Conservation (phyloP, 2,888 invertebrate genomes). For the Rotaria macrura region DNA sequence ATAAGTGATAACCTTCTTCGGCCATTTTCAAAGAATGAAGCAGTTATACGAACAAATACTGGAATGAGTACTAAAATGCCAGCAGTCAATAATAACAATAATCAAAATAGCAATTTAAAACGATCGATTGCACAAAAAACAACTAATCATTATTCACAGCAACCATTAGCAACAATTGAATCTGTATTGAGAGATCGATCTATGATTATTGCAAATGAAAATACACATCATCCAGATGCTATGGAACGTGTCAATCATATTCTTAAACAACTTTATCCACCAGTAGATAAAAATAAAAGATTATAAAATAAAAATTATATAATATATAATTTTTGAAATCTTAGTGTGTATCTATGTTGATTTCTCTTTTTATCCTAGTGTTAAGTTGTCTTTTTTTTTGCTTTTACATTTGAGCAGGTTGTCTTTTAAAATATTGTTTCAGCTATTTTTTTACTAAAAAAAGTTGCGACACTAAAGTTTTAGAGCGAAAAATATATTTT, state of each 20-base stretch:
- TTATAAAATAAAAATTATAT: neutral
- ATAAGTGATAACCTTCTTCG: neutral
- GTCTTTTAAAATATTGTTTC: neutral
- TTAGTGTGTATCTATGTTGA: neutral
- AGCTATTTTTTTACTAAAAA: neutral
- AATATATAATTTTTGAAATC: neutral
- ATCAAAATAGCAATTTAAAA: neutral
- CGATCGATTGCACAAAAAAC: neutral
- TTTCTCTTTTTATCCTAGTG: neutral
- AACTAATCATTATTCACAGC: neutral
- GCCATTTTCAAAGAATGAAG: neutral
- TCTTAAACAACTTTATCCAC: neutral
- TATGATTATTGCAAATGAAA: neutral
- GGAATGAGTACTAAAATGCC: neutral
- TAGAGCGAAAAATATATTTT: too few relatives aligned
- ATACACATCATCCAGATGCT: neutral
- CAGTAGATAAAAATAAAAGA: neutral
- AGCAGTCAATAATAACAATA: neutral
- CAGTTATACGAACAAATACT: neutral
- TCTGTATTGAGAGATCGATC: neutral
- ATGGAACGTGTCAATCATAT: constrained; percentile 1
- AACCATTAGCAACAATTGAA: neutral
- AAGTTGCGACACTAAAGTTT: neutral
- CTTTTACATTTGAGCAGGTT: neutral
- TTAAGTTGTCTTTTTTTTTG: neutral